Evolutionary conservation across 2,888 invertebrate genomes (phyloP).

Genomic region (Electrophaes corylata): DNA sequence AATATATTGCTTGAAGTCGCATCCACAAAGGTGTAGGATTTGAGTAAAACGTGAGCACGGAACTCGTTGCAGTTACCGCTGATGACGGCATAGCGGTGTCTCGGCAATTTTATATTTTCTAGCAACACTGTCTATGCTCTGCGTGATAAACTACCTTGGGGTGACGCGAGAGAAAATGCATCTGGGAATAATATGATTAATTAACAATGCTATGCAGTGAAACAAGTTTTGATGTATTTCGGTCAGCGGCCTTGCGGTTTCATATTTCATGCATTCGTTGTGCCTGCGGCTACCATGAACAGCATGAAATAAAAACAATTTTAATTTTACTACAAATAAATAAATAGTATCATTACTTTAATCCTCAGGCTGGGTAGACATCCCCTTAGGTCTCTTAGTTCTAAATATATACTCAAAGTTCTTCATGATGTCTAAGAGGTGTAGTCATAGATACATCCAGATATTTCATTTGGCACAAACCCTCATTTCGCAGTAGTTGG

Average conservation of each 20-base stretch:
- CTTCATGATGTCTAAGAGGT: no score
- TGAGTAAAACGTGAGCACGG: conserved; percentile 36
- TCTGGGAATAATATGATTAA: conserved; percentile 18
- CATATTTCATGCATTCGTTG: conserved; percentile 17
- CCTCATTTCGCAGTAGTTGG: no score
- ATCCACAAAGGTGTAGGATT: conserved; percentile 16
- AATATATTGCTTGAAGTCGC: conserved; percentile 6
- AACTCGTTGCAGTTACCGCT: conserved; percentile 64
- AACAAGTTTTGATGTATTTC: conserved; percentile 11
- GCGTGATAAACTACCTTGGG: conserved; percentile 49
- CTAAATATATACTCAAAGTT: no score
- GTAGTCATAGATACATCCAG: no score
- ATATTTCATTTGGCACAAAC: no score
- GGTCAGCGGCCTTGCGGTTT: conserved; percentile 19
- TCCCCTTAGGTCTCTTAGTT: no score
- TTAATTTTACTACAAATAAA: no score
- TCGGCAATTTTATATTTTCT: conserved; percentile 55
- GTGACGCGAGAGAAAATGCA: conserved; percentile 20
- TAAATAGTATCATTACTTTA: no score
- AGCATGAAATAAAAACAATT: conserved; percentile 16
- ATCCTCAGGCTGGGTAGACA: no score
- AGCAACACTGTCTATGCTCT: conserved; percentile 46
- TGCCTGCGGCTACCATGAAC: conserved; percentile 15
- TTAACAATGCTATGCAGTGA: conserved; percentile 12
- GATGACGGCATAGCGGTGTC: conserved; percentile 52